These are phyloP conservation scores for Rattus rattus DNA, from an alignment of 2,113 vertebrate genomes.

Conservation along the genomic window DNA sequence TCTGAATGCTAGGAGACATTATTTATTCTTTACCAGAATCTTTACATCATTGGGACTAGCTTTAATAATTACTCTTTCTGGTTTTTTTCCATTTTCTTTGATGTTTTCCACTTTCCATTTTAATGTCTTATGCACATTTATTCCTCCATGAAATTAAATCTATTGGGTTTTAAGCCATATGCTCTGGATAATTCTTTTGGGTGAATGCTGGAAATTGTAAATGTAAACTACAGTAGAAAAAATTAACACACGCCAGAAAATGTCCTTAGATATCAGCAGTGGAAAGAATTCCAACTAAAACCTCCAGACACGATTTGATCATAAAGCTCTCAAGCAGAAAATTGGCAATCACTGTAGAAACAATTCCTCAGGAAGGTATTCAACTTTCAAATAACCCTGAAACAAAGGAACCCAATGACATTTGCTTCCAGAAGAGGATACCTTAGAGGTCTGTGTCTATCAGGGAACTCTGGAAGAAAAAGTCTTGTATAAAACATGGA, in stretches of 20 bases:
- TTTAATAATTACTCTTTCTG: constrained; percentile 25
- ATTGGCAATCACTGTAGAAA: constrained; percentile 88
- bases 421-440: constrained; percentile 78
- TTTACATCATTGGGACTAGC: constrained; percentile 2
- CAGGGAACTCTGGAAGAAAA: background rate
- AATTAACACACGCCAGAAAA: constrained; percentile 74
- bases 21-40: constrained; percentile 3
- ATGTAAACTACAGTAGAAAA: constrained; percentile 82
- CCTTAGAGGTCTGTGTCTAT: background rate
- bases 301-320: constrained; percentile 84
- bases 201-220: constrained; percentile 81
- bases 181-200: constrained; percentile 78
- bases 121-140: constrained; percentile 72
- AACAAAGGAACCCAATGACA: constrained; percentile 75
- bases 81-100: constrained; percentile 3
- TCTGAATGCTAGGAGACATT: background rate
- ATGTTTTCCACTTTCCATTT: constrained; percentile 38
- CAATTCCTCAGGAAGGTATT: constrained; percentile 87
- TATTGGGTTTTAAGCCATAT: constrained; percentile 64
- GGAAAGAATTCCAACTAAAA: constrained; percentile 83
- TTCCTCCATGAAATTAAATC: constrained; percentile 78
- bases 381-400: constrained; percentile 88
- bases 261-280: constrained; percentile 72
- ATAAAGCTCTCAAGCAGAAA: constrained; percentile 90
- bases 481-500: background rate